Base-by-base conservation (phyloP, 1,140 invertebrate genomes). In the Nasonia longicornis region DNA sequence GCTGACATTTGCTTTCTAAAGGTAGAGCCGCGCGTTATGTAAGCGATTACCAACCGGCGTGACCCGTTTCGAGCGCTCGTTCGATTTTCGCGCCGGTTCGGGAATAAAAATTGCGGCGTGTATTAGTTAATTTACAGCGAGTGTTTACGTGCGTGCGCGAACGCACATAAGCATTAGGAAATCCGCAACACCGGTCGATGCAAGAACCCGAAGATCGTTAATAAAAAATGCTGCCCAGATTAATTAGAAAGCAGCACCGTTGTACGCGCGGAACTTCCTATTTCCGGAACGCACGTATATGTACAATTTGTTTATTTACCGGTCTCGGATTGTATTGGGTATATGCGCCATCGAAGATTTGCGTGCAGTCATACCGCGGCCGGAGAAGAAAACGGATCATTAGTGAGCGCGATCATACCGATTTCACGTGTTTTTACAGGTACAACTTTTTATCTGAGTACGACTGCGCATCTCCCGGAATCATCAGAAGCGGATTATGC, bases 1-100 rank as follows among this genome's bases (percentile, higher is more conserved):
- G 20, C 52, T 58, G 52, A 58, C 52, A 58, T n/a, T 58, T 58
- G 52, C 52, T 58, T 58, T 58, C 52, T 58, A 58, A 58, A 58
- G 52, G 48, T 52, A 58, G 14, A 4, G 52, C 16, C 16, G 6
- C 52, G 16, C 52, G 16, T 58, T 58, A 58, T n/a, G 20, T 58
- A 58, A 58, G 16, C 16, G 52, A 58, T 58, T n/a, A 58, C 16
- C 20, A 58, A 58, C 52, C 52, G 52, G 52, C n/a, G 20, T 58
- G 52, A 58, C 52, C 52, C 3, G 52, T 58, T 58, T 58, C 16
- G 52, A 58, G 52, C 52, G 38, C 8, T 42, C 4, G 1, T 58
- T 58, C 52, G 52, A 58, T 58, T 58, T 58, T 58, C 52, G 52
- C 20, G 20, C 16, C 20, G 52, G 14, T 48, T 48, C 14, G 11